Conservation (phyloP, 2,113 vertebrate genomes). For the Ammodytes marinus region DNA sequence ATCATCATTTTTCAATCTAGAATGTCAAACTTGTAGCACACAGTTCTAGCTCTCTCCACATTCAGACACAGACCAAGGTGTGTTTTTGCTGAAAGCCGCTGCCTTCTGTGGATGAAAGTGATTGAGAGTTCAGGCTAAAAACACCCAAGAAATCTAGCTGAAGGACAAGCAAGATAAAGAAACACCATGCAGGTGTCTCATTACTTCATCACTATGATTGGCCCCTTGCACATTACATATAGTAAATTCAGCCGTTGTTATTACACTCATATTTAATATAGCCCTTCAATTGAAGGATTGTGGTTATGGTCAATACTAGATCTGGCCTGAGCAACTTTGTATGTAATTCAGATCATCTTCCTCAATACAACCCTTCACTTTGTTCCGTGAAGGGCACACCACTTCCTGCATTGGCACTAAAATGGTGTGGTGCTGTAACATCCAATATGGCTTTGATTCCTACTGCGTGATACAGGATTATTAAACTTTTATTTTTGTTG, state of each 20-base stretch:
- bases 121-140: too few species aligned
- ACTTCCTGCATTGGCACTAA: neutral
- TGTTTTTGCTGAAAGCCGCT: neutral
- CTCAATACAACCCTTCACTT: too few species aligned
- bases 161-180: neutral
- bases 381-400: neutral
- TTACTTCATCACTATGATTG: neutral
- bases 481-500: neutral
- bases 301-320: neutral
- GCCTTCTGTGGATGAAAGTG: neutral
- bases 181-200: neutral
- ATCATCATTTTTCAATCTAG: too few species aligned
- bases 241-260: too few species aligned
- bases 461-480: too few species aligned
- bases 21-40: neutral
- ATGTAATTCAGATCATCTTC: neutral
- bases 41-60: neutral
- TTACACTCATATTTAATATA: constrained; percentile 5
- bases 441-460: neutral
- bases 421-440: neutral
- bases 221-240: neutral
- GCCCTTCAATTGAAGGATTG: too few species aligned
- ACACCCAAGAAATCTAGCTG: too few species aligned
- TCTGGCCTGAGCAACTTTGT: neutral
- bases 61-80: neutral